Conservation (phyloP, 1,140 invertebrate species). For the Drosophila pallidifrons region DNA sequence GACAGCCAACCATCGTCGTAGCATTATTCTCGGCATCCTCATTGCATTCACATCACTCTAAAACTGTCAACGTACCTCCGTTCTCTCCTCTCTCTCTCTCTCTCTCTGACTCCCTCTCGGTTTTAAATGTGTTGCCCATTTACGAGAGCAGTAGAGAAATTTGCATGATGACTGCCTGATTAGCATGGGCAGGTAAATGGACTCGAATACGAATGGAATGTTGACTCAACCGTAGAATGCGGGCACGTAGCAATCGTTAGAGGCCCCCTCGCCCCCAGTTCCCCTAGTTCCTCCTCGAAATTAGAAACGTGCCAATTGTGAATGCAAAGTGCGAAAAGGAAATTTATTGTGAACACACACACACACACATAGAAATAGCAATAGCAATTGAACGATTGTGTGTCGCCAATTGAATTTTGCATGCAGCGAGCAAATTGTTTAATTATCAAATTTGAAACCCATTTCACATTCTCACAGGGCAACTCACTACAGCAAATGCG, state of each 20-base stretch:
- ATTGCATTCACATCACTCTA: slow-evolving; percentile 13
- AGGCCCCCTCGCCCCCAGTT: background rate
- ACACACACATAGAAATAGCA: no score
- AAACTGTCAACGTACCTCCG: background rate
- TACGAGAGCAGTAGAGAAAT: background rate
- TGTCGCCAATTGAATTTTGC: slow-evolving; percentile 42
- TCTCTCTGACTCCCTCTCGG: no score
- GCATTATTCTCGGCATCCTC: background rate
- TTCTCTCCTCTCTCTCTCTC: no score
- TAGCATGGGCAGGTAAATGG: slow-evolving; percentile 9
- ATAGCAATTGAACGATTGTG: slow-evolving; percentile 3
- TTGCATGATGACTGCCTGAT: slow-evolving; percentile 43
- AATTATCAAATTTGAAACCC: slow-evolving; percentile 45
- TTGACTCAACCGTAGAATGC: background rate
- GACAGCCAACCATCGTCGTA: background rate
- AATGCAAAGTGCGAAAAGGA: slow-evolving; percentile 18
- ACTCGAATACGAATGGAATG: background rate
- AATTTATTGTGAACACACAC: slow-evolving; percentile 19
- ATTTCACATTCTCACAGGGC: background rate
- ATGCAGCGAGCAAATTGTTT: slow-evolving; percentile 62
- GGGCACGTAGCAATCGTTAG: slow-evolving; percentile 36
- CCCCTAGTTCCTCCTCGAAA: background rate
- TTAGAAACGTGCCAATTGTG: slow-evolving; percentile 47
- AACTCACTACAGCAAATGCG: slow-evolving; percentile 18
- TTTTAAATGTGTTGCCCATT: background rate